These are phyloP conservation scores for Penaeus japonicus DNA, from an alignment of 1,140 invertebrate species.

Conservation along the genomic window DNA sequence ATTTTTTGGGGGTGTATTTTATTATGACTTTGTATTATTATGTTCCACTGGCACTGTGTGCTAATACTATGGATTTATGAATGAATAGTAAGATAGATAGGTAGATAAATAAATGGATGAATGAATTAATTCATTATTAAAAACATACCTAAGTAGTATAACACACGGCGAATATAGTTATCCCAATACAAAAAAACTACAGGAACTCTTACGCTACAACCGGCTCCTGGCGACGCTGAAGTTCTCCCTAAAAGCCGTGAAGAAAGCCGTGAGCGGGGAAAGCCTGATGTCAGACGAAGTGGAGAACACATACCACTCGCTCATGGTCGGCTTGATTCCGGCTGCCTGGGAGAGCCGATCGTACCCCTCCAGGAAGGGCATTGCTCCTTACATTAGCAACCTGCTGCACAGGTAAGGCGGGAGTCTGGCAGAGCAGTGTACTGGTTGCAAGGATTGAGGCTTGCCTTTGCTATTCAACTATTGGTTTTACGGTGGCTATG, in stretches of 20 bases:
- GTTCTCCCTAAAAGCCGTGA: constrained; percentile 64
- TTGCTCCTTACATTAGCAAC: constrained; percentile 68
- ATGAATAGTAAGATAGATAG: too few relatives aligned
- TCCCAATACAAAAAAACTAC: too few relatives aligned
- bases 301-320: constrained; percentile 66
- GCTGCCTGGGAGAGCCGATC: constrained; percentile 65
- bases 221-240: constrained; percentile 64
- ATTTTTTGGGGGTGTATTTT: neutral
- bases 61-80: too few relatives aligned
- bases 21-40: neutral
- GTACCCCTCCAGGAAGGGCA: constrained; percentile 69
- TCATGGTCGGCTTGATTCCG: constrained; percentile 68
- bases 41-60: too few relatives aligned
- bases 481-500: too few relatives aligned
- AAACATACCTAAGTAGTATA: too few relatives aligned
- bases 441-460: too few relatives aligned
- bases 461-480: too few relatives aligned
- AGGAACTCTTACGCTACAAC: constrained; percentile 69
- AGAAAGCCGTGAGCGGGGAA: constrained; percentile 68
- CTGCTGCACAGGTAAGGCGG: constrained; percentile 64
- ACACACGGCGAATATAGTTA: too few relatives aligned
- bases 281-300: constrained; percentile 69
- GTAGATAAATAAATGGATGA: too few relatives aligned
- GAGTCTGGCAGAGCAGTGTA: too few relatives aligned
- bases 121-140: too few relatives aligned